Conservation (phyloP, 2,113 vertebrate species). For the Dasyornis broadbenti region DNA sequence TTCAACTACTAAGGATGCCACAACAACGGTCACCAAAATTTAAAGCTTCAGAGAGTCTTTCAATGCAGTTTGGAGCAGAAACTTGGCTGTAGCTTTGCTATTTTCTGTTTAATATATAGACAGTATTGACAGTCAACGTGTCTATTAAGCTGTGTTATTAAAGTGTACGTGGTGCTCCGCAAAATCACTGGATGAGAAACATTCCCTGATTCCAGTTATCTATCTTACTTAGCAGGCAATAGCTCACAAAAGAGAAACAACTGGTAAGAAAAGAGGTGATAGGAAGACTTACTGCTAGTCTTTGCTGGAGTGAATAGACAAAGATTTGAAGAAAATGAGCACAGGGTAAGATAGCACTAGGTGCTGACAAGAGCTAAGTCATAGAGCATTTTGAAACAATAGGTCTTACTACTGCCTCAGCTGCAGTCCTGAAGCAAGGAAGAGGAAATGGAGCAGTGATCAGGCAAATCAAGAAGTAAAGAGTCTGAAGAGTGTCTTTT, state of each 20-base stretch:
- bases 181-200: not conserved
- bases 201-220: not conserved
- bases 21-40: not conserved
- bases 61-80: not conserved
- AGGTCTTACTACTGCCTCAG: not conserved
- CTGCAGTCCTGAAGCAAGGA: not conserved
- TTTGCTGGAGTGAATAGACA: not conserved
- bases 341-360: not conserved
- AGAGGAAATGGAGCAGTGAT: not conserved
- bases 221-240: not conserved
- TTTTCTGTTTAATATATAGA: not conserved
- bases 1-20: not conserved
- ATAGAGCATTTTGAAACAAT: not conserved
- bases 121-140: not conserved
- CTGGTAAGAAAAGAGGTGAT: not conserved
- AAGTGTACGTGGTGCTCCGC: not conserved
- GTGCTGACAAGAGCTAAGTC: not conserved
- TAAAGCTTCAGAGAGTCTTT: not conserved
- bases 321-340: not conserved
- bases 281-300: not conserved
- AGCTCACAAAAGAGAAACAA: not conserved
- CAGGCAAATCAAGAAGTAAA: not conserved
- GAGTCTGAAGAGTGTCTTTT: not conserved
- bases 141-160: not conserved
- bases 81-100: not conserved